These are phyloP conservation scores for Lobophora halterata DNA, from an alignment of 2,888 invertebrate species.

Conservation along the genomic window DNA sequence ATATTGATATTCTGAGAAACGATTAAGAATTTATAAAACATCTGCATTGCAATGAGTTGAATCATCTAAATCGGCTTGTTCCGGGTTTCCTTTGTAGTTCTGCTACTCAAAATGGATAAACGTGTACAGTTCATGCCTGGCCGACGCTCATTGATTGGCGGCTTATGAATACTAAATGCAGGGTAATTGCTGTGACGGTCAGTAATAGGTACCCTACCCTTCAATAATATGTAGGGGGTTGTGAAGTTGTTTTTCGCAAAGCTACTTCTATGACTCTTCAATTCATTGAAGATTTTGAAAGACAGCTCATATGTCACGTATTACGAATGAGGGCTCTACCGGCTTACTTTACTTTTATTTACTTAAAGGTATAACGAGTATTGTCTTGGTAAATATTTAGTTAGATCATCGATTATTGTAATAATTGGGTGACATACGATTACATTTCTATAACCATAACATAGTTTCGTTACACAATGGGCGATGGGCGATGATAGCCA, in stretches of 20 bases:
- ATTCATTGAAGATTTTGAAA: too few relatives aligned
- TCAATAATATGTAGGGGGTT: slow-evolving; percentile 3
- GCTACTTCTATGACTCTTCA: too few relatives aligned
- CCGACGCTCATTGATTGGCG: slow-evolving; percentile 17
- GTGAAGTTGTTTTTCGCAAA: slow-evolving; percentile 1
- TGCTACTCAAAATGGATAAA: too few relatives aligned
- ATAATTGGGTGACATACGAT: too few relatives aligned
- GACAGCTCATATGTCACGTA: too few relatives aligned
- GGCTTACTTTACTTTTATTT: too few relatives aligned
- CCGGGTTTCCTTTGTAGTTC: neutral
- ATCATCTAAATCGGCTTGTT: slow-evolving; percentile 6
- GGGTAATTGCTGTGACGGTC: slow-evolving; percentile 25
- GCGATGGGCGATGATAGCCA: too few relatives aligned
- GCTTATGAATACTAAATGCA: slow-evolving; percentile 24
- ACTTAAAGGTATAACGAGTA: too few relatives aligned
- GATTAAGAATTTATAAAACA: slow-evolving; percentile 14
- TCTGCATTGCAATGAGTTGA: slow-evolving; percentile 17
- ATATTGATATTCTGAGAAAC: slow-evolving; percentile 13
- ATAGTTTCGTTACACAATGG: slow-evolving; percentile 18
- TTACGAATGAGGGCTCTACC: too few relatives aligned
- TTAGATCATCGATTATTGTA: too few relatives aligned
- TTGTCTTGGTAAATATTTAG: too few relatives aligned
- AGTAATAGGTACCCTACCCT: slow-evolving; percentile 11
- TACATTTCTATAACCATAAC: slow-evolving; percentile 3
- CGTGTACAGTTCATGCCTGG: neutral